These are phyloP conservation scores for Tachyglossus aculeatus DNA, from an alignment of 2,797 vertebrate genomes.

Conservation along the genomic window DNA sequence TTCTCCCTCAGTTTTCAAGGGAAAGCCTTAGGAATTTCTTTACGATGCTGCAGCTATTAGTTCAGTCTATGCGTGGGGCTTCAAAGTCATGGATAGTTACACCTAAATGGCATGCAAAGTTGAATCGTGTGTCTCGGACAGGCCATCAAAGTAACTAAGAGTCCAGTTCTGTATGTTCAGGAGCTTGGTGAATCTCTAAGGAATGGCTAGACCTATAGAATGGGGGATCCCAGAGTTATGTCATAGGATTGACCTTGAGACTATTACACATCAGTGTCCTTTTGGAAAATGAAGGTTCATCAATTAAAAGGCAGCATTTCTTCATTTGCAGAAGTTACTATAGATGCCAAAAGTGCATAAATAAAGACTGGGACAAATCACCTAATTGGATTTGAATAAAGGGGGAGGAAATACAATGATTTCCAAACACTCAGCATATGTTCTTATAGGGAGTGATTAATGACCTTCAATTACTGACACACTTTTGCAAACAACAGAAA, in stretches of 20 bases:
- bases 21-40: too few species aligned
- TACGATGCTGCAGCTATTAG: accelerated
- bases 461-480: slow-evolving; percentile 20
- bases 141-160: accelerated
- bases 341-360: not conserved
- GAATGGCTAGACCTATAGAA: not conserved
- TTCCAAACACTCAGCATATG: slow-evolving; percentile 1
- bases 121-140: accelerated
- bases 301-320: not conserved
- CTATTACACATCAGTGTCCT: not conserved
- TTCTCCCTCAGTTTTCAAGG: too few species aligned
- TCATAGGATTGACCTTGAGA: not conserved
- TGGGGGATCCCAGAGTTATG: not conserved
- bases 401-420: not conserved
- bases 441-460: slow-evolving; percentile 6
- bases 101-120: accelerated
- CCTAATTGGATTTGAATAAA: slow-evolving; percentile 28
- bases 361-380: slow-evolving; percentile 13
- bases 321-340: slow-evolving; percentile 2
- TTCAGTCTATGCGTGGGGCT: accelerated
- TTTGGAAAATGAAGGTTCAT: not conserved
- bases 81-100: accelerated
- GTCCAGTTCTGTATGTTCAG: not conserved
- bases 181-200: not conserved
- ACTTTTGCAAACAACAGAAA: too few species aligned